Conservation (phyloP, 1,140 invertebrate genomes). For the silkworm (Bombyx mori) region DNA sequence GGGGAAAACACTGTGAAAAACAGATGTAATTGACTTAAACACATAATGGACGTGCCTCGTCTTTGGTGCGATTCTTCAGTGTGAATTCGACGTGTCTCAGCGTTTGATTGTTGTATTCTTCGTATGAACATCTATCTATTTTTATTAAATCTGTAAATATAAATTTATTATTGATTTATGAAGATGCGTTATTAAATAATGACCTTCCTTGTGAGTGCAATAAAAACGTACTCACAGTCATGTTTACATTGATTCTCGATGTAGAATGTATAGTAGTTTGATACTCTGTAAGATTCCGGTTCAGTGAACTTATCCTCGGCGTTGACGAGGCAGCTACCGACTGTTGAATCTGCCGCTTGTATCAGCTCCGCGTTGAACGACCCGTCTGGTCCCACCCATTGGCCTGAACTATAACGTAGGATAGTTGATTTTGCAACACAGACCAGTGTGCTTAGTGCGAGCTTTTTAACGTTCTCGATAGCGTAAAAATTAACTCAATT, state of each 20-base stretch:
- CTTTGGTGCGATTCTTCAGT: slow-evolving; percentile 51
- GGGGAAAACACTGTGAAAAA: slow-evolving; percentile 8
- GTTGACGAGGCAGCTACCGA: slow-evolving; percentile 73
- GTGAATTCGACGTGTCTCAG: slow-evolving; percentile 62
- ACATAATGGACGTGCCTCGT: slow-evolving; percentile 37
- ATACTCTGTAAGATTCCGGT: slow-evolving; percentile 74
- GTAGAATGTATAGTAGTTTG: slow-evolving; percentile 75
- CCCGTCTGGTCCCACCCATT: slow-evolving; percentile 45
- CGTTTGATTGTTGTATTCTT: slow-evolving; percentile 68
- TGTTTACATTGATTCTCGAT: slow-evolving; percentile 76
- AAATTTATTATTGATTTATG: neutral
- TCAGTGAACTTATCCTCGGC: slow-evolving; percentile 73
- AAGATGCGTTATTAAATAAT: slow-evolving; percentile 1
- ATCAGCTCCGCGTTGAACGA: slow-evolving; percentile 25
- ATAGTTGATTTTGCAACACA: no score
- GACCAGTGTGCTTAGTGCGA: no score
- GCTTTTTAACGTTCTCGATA: no score
- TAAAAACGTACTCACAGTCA: slow-evolving; percentile 53
- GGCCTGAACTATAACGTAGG: slow-evolving; percentile 36
- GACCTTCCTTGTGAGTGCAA: neutral
- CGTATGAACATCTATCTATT: slow-evolving; percentile 66
- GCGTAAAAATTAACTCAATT: no score
- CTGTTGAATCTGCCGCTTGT: slow-evolving; percentile 22
- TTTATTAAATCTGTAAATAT: slow-evolving; percentile 56
- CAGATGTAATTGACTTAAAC: slow-evolving; percentile 2